Evolutionary conservation across 2,888 invertebrate species (phyloP), one percentile per base, ranked within the genome.

Genomic region (Neoitamus cyanurus): DNA sequence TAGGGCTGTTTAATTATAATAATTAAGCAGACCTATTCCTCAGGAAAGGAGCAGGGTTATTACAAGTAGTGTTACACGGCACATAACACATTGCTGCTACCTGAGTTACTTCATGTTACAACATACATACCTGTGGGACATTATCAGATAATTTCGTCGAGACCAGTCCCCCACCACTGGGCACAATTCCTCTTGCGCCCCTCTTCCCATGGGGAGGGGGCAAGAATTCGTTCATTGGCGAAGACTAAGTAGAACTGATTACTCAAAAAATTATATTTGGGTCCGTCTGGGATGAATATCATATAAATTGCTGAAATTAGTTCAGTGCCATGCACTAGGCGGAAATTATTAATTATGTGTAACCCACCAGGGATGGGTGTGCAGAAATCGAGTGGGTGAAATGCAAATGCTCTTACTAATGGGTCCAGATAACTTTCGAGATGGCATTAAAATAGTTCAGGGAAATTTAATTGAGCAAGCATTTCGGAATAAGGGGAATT

Each of bases 1-100:
- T 80, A 58, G 58, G 37, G 48, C 48, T 80, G 48, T 31, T 80
- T 80, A 80, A 80, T 80, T 80, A 80, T 80, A 80, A 80, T 80
- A 80, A 80, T 80, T 80, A 80, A 80, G 78, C 48, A 58, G 30
- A 30, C 58, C 78, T 80, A 80, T 80, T 48, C 48, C 78, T 58
- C 15, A 48, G 31, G 31, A 58, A 80, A 80, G 58, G 58, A 31
- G 2, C 42, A 46, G 37, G 42, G 42, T 75, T 75, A 75, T 75
- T 75, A 75, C 31, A 42, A 58, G 48, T 30, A 58, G 25, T 58
- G 58, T 58, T 20, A 58, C 58, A 58, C 77, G 4, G 31, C 70
- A n/a, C n/a, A 70, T 30, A 31, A 73, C 36, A 37, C 25, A 73
- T 20, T 15, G 20, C 36, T 20, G 5, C 15, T 36, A 36, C 34